Evolutionary conservation across 23 tunicate species (phyloP), one percentile per base, ranked within the genome.

Genomic region (Styela clava): DNA sequence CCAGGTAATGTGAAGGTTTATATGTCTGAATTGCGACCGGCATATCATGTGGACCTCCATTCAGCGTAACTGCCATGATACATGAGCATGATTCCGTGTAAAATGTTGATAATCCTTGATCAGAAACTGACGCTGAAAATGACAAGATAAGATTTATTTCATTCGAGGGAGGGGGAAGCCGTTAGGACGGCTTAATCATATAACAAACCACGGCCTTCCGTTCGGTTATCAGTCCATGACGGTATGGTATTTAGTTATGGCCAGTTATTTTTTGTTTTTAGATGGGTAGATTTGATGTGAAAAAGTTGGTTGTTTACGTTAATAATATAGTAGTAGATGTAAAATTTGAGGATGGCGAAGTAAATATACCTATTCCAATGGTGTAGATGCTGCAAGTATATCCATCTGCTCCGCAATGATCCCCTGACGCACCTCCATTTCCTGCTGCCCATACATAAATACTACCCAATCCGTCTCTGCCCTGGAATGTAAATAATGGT

Each of bases 341-440:
- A n/a, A n/a, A n/a, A n/a, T n/a, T n/a, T n/a, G n/a, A n/a, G n/a
- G n/a, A n/a, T n/a, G n/a, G n/a, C n/a, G n/a, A n/a, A n/a, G n/a
- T n/a, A 52, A 21, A 52, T 67, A 23, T 26, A 76, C 81, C 81
- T 35, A 76, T 76, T 52, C 81, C 81, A 36, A 76, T 76, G 7
- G 81, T 76, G 29, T 76, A 76, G 21, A 76, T 76, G 24, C 81
- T 76, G 81, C 81, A 76, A n/a, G 81, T 76, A 37, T 76, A 76
- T 18, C 81, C 81, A 37, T 76, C 81, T 16, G 81, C 81, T 12
- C 81, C 81, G 27, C 81, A 76, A 24, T 76, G 65, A 34, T 76
- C 81, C 19, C 81, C 81, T 35, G 81, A 35, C n/a, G 81, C 81
- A 23, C 81, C 81, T 20, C 81, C 81, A 29, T 76, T 76, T 7